Percentiles rank a stretch among this genome's conserved stretches.
Conservation (phyloP, 2,113 vertebrate genomes). For the Orcinus orca region DNA sequence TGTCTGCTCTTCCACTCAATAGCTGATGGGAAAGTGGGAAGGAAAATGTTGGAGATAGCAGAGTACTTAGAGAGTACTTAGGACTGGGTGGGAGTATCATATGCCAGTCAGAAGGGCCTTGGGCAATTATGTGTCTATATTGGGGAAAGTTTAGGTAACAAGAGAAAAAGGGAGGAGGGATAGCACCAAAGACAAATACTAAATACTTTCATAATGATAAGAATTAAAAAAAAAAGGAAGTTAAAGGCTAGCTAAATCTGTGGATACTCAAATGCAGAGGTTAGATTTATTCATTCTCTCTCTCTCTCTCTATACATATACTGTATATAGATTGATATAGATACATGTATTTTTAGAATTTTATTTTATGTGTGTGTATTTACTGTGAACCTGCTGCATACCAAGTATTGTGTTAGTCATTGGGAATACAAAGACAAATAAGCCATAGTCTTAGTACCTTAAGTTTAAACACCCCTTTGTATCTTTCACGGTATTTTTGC, state of each 20-base stretch:
- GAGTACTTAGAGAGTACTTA: neutral
- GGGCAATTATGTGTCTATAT: neutral
- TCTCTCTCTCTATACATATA: neutral
- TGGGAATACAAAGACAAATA: neutral
- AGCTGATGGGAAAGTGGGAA: neutral
- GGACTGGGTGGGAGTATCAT: neutral
- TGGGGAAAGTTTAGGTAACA: neutral
- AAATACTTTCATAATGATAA: neutral
- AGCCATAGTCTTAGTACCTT: neutral
- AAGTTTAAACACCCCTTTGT: neutral
- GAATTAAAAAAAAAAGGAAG: neutral
- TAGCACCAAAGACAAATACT: neutral
- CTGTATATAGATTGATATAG: neutral
- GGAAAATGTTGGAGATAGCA: neutral
- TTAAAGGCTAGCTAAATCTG: neutral
- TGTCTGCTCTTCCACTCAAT: constrained; percentile 9
- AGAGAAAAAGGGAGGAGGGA: neutral
- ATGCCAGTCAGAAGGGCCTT: neutral
- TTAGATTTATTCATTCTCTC: neutral
- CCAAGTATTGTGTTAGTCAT: neutral
- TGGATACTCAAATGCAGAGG: neutral
- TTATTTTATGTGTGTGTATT: neutral
- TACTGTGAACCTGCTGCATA: neutral
- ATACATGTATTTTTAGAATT: neutral
- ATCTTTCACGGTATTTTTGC: neutral